Percentiles rank a stretch among this genome's conserved stretches.
Conservation (phyloP, 2,797 vertebrate genomes). For the Peromyscus aztecus region DNA sequence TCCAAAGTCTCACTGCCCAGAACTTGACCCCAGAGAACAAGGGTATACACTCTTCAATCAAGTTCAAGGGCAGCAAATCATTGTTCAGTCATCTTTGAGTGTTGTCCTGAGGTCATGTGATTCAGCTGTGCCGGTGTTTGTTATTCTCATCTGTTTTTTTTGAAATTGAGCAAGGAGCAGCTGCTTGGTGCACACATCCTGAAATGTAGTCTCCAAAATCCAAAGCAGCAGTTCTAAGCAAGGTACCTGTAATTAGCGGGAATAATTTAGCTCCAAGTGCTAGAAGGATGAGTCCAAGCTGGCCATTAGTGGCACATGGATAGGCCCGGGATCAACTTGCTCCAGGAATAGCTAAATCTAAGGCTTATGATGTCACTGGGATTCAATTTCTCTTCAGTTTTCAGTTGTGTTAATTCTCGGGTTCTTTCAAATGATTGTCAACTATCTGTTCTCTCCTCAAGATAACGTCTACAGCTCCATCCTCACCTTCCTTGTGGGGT, state of each 20-base stretch:
- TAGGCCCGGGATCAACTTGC: not conserved
- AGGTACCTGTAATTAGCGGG: not conserved
- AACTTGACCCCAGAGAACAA: not conserved
- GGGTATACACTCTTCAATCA: not conserved
- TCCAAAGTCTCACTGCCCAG: not conserved
- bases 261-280: not conserved
- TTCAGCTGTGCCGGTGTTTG: too few species aligned
- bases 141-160: not conserved
- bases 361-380: not conserved
- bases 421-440: not conserved
- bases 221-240: not conserved
- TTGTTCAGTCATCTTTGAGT: not conserved
- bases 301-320: not conserved
- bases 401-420: not conserved
- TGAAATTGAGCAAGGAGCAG: not conserved
- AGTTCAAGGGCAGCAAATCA: not conserved
- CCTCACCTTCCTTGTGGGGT: not conserved
- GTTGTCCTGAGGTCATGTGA: not conserved
- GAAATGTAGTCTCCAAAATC: not conserved
- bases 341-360: not conserved
- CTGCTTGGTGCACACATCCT: not conserved
- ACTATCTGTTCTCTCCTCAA: not conserved
- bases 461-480: rapidly evolving
- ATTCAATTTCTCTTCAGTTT: not conserved
- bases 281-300: not conserved